Percentiles rank a stretch among this genome's conserved stretches.
Conservation (phyloP, 1,140 invertebrate genomes). For the Gryon sp. region DNA sequence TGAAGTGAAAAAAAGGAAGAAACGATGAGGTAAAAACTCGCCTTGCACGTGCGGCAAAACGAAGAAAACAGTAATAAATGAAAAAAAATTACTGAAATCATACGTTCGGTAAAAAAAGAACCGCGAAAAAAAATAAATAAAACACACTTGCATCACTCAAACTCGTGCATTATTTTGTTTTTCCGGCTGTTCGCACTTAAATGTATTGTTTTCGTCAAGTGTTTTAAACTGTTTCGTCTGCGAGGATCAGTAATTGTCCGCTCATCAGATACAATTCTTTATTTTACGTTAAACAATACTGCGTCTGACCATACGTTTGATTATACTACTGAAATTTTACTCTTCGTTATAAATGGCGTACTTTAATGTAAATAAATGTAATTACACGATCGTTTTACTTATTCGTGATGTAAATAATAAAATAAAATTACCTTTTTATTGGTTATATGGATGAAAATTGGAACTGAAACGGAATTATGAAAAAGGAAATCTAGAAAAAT, state of each 20-base stretch:
- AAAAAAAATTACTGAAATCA: slow-evolving; percentile 40
- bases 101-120: no score
- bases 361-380: no score
- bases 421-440: no score
- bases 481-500: no score
- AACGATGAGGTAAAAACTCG: slow-evolving; percentile 23
- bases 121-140: slow-evolving; percentile 54
- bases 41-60: slow-evolving; percentile 2
- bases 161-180: slow-evolving; percentile 44
- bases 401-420: no score
- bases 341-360: no score
- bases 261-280: slow-evolving; percentile 45
- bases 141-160: slow-evolving; percentile 56
- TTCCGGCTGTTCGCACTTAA: slow-evolving; percentile 35
- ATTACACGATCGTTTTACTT: no score
- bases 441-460: no score
- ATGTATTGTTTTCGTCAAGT: slow-evolving; percentile 55
- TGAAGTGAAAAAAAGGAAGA: slow-evolving; percentile 29
- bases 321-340: slow-evolving; percentile 65
- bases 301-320: slow-evolving; percentile 54
- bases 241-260: slow-evolving; percentile 61
- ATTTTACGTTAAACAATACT: slow-evolving; percentile 63
- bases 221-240: slow-evolving; percentile 52
- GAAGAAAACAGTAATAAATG: slow-evolving; percentile 50
- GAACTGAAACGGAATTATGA: no score